Evolutionary conservation across 2,888 invertebrate species (phyloP), one percentile per base, ranked within the genome.

Genomic region (Catocala sponsa): DNA sequence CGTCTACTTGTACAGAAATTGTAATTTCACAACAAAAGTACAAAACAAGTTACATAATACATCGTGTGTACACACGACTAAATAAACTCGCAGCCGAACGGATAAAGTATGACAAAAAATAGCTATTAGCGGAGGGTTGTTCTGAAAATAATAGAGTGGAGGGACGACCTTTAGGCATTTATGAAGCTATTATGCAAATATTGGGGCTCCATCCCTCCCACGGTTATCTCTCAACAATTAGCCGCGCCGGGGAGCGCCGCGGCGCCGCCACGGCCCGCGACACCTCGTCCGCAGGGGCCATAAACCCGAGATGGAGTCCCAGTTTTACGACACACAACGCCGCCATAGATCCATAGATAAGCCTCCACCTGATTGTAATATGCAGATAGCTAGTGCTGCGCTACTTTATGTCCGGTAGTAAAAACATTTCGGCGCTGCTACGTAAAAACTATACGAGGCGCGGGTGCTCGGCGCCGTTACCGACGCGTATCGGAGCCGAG

Each of bases 321-420:
- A 33, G 25, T 51, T 61, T 60, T 60, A 60, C 50, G 60, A 55
- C 35, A 42, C 33, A 38, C 11, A 4, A 35, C n/a, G 15, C 6
- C 12, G 10, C n/a, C 4, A 44, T 47, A 11, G 10, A 7, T 15
- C 10, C 33, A 41, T 35, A 53, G 57, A 53, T 52, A 25, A 44
- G 46, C 48, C 25, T 53, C 52, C 58, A 74, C 65, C 68, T 63
- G 73, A 71, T 74, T 68, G 53, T 52, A 56, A 62, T 43, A 59
- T 51, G 66, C 57, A 60, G 72, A 70, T 72, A 69, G 42, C 53
- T 46, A 32, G 35, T 47, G 44, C 49, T 42, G 48, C 15, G 57
- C 56, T 65, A 50, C 48, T 66, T 75, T 74, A 63, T 66, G 52
- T 43, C 11, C 12, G 15, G 51, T 49, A 43, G 52, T 66, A 25